Base-by-base conservation (phyloP, 37 sponge, comb jelly and placozoan species). In the Dysidea cf. avara region DNA sequence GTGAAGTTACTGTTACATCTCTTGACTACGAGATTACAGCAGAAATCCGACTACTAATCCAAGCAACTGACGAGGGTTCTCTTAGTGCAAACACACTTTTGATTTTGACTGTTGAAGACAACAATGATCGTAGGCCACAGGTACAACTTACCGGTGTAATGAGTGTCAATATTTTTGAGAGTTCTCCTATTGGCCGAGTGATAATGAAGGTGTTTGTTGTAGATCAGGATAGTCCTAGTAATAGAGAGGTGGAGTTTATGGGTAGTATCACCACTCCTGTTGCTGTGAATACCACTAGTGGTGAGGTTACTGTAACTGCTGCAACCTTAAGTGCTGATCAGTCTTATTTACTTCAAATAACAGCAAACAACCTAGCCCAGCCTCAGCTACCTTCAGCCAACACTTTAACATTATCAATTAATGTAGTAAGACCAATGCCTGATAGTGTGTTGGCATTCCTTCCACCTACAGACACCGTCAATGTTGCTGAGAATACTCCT, bases 11-110 rank as follows among this genome's bases (percentile, higher is more conserved):
- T 21, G 47, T 81, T 1, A 62, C 22, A 21, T 21, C 20, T 6
- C 78, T 90, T 2, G 78, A 90, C 69, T 85, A 35, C 59, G 82
- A 85, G 63, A 59, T 12, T 4, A 31, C 25, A 26, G 11, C 2
- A 29, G 16, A 20, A 12, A 67, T 81, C 58, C 49, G 1, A 2
- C 37, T 90, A 20, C 3, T 7, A 7, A 68, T 90, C 12, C 20
- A 24, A 5, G 87, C 71, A 0, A 24, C 17, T 18, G 81, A 80
- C 25, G 56, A 56, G n/a, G 46, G 46, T 22, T 24, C 68, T 0
- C 31, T 25, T 1, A 59, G 65, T 28, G 73, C 72, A 3, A 62
- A 57, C 5, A 46, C 71, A 25, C 48, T 2, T 14, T 72, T 90
- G 31, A 64, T 1, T 2, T 55, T 90, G 49, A 66, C 55, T 1